Evolutionary conservation across 2,888 invertebrate species (phyloP), one percentile per base, ranked within the genome.

Genomic region (Tanypteryx hageni): DNA sequence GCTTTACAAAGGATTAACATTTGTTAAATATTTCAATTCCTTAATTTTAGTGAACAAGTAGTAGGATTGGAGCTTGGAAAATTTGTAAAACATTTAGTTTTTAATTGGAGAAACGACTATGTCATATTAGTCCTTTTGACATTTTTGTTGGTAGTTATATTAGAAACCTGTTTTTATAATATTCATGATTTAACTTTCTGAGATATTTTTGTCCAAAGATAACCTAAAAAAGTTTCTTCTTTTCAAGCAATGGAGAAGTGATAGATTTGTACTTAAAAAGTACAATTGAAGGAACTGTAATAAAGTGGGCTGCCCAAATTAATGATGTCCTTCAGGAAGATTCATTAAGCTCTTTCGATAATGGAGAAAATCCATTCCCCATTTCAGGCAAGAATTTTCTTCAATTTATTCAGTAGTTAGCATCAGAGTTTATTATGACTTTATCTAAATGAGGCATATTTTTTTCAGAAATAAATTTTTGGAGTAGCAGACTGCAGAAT

Each of bases 291-390:
- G 97, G 97, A 64, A 97, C 98, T 84, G 96, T 98, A 2, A 98
- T 98, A 93, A 98, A 98, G 94, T 99, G 99, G 99, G 96, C 97
- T 3, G 96, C 96, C 92, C 97, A 97, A 94, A 97, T 98, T 61
- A 97, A 97, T 93, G 98, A 98, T 94, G 96, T 98, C 64, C 95
- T 98, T 58, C 96, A 97, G 93, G 97, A 98, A 94, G 97, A 97
- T 93, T 97, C 97, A 0, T 96, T 96, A 89, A 96, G 97, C 94
- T 97, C 97, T 7, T 97, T 97, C 93, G 96, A 97, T 92, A 96
- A 96, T 92, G 97, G 97, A 4, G 96, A 96, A 92, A 96, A 98
- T 95, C 98, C 98, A 0, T 95, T 97, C 2, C 98, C 98, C 0
- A 83, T 81, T 14, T 92, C 92, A 81, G 93, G 93, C 93, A 93